Conservation (phyloP, 2,113 vertebrate species). For the Coryphaenoides rupestris region DNA sequence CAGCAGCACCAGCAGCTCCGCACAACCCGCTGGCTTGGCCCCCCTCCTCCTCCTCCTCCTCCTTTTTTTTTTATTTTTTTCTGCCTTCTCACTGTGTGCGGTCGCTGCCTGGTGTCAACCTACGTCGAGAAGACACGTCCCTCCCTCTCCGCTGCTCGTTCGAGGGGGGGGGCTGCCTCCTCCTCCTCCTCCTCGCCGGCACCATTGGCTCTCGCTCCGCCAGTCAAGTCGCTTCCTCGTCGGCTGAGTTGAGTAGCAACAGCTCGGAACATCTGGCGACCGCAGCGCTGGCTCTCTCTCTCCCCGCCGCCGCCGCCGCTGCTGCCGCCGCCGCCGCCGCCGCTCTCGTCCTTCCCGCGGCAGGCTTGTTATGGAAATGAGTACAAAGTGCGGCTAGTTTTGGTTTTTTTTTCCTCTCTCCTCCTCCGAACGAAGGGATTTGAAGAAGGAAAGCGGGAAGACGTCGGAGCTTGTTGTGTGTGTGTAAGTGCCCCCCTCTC, state of each 20-base stretch:
- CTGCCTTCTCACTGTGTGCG: slow-evolving; percentile 65
- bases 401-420: no score
- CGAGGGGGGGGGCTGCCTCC: slow-evolving; percentile 67
- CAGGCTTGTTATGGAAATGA: slow-evolving; percentile 76
- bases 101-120: slow-evolving; percentile 77
- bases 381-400: slow-evolving; percentile 73
- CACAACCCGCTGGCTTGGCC: slow-evolving; percentile 74
- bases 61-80: slow-evolving; percentile 33
- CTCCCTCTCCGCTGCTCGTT: slow-evolving; percentile 60
- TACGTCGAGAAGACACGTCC: slow-evolving; percentile 73
- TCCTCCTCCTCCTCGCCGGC: slow-evolving; percentile 59
- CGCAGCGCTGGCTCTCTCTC: slow-evolving; percentile 65
- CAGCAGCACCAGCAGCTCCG: no score
- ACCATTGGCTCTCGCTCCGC: slow-evolving; percentile 73
- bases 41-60: slow-evolving; percentile 23
- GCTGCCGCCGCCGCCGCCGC: slow-evolving; percentile 7
- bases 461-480: slow-evolving; percentile 69
- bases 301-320: slow-evolving; percentile 22
- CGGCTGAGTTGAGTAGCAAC: slow-evolving; percentile 80
- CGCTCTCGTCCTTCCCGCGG: slow-evolving; percentile 54
- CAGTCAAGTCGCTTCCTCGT: slow-evolving; percentile 72
- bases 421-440: slow-evolving; percentile 33
- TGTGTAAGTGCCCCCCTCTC: slow-evolving; percentile 79
- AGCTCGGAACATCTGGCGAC: slow-evolving; percentile 83
- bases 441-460: slow-evolving; percentile 63